Percentiles rank a stretch among this genome's conserved stretches.
Conservation (phyloP, 2,797 vertebrate species). For the Meriones psammophilus region DNA sequence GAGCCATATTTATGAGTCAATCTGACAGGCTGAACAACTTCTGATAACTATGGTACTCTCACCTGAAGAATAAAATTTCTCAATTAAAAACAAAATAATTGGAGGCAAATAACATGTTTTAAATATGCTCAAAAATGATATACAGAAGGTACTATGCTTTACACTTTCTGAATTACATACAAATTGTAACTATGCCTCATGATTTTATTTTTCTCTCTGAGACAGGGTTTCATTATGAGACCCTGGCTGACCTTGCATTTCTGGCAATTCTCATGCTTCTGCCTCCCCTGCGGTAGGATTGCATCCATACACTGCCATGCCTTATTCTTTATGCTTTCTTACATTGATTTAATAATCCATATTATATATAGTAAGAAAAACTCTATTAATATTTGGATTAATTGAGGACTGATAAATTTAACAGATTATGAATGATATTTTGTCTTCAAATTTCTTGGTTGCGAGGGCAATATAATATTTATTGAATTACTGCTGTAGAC, state of each 20-base stretch:
- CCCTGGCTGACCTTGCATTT: neutral
- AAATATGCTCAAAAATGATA: slow-evolving; percentile 20
- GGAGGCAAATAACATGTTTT: neutral
- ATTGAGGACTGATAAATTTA: neutral
- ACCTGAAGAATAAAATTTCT: neutral
- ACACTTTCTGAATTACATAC: neutral
- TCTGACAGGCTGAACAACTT: slow-evolving; percentile 31
- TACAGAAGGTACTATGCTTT: neutral
- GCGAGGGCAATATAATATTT: neutral
- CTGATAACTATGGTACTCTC: neutral
- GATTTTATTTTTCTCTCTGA: neutral
- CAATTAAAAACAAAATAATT: slow-evolving; percentile 49
- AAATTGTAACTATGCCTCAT: neutral
- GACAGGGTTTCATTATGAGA: neutral
- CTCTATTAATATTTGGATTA: slow-evolving; percentile 21
- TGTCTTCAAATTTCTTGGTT: neutral
- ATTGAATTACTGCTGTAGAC: neutral
- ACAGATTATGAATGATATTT: slow-evolving; percentile 26
- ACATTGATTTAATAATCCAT: neutral
- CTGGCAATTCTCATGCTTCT: neutral
- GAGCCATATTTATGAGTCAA: slow-evolving; percentile 62
- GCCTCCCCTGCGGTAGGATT: neutral
- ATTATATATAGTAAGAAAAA: neutral
- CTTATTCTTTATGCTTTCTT: neutral
- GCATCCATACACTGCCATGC: neutral